Conservation (phyloP, 1,140 invertebrate species). For the Ostrea edulis region DNA sequence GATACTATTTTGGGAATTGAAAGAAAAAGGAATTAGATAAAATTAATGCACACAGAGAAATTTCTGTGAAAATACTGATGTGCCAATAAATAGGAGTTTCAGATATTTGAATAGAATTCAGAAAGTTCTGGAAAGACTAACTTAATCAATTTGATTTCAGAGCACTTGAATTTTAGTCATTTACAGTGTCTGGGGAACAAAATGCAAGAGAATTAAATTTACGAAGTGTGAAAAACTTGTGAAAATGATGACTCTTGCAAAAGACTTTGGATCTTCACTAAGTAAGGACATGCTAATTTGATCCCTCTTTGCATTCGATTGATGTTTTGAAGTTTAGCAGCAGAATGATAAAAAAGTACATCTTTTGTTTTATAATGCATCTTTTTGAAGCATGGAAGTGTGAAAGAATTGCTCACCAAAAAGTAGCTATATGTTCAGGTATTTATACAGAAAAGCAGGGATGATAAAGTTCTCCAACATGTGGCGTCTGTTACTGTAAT, state of each 20-base stretch:
- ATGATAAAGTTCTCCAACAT: conserved; percentile 20
- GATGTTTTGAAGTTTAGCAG: not conserved
- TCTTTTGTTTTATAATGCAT: not conserved
- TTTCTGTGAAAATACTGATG: not conserved
- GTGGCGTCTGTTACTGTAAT: conserved; percentile 28
- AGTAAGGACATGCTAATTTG: not conserved
- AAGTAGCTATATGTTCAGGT: not conserved
- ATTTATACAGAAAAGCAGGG: not conserved
- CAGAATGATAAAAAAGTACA: not conserved
- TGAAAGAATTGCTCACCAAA: not conserved
- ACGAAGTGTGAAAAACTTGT: not conserved
- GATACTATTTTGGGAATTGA: no score
- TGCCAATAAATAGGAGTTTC: not conserved
- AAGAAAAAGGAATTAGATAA: no score
- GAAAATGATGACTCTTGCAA: not conserved
- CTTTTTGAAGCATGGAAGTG: conserved; percentile 1
- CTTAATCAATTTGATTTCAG: not conserved
- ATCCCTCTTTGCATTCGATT: not conserved
- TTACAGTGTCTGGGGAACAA: not conserved
- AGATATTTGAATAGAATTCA: not conserved
- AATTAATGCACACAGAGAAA: no score
- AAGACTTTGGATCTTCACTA: not conserved
- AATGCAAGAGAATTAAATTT: not conserved
- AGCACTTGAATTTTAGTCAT: not conserved
- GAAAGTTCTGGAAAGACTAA: not conserved